Evolutionary conservation across 2,888 invertebrate species (phyloP), one percentile per base, ranked within the genome.

Genomic region (Synanthedon andrenaeformis): DNA sequence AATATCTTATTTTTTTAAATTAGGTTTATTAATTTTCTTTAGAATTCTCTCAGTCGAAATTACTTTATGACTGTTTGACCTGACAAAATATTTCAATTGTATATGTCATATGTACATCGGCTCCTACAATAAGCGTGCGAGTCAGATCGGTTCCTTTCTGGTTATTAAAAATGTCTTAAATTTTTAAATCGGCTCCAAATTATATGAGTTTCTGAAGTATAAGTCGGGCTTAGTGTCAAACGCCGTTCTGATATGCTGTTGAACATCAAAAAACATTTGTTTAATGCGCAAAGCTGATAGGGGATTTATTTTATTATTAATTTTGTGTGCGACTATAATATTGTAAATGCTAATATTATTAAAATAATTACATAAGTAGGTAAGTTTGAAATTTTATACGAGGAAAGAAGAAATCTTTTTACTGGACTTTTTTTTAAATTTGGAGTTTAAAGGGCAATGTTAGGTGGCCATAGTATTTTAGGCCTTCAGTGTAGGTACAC

Each of bases 161-260:
- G 66, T 74, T 77, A 75, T 79, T 76, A 75, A 77, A 74, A 74
- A 73, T 68, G 66, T 67, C 72, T 76, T 70, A 72, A 78, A 74
- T 72, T 72, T 73, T 78, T 79, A 81, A 81, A 81, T 79, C 76
- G 73, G 71, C 66, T 72, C 70, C 73, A 79, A 84, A 79, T 82
- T 80, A 79, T 79, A 79, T 68, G 76, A 76, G 72, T 75, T 77
- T 79, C 67, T 72, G 70, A 75, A 74, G 70, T 72, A 73, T 83
- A 82, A 82, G 79, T 76, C 74, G 69, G 76, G 81, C 76, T 87
- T 84, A 87, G 72, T 81, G 85, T 84, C 82, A 76, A 67, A 72
- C 72, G 69, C 70, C 66, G 69, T 66, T 70, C 62, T 69, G 74
- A 75, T 73, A 66, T 65, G 74, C 62, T 67, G 68, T 70, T 64